Conservation (phyloP, 1,140 invertebrate genomes). For the Tetragonula clypearis region DNA sequence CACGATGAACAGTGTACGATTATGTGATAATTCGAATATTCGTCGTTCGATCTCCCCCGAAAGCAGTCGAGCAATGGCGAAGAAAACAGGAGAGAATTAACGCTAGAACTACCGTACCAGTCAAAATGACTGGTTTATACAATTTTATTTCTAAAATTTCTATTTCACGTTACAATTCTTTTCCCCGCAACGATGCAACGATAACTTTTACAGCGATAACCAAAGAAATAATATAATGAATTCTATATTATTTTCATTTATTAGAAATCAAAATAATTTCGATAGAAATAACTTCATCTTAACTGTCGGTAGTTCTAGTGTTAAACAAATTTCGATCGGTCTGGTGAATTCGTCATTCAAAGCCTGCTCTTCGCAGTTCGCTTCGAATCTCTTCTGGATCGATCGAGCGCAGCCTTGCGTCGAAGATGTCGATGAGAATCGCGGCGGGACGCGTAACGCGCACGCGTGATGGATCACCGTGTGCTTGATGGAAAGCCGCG, state of each 20-base stretch:
- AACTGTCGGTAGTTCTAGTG: too few species aligned
- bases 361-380: background rate
- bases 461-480: slow-evolving; percentile 33
- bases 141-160: too few species aligned
- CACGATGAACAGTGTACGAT: background rate
- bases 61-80: background rate
- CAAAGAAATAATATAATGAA: too few species aligned
- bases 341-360: too few species aligned
- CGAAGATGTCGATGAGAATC: slow-evolving; percentile 11
- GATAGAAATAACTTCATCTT: too few species aligned
- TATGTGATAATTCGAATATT: background rate
- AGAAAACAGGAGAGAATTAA: background rate
- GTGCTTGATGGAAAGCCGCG: slow-evolving; percentile 32
- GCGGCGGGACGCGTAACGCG: background rate
- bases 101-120: too few species aligned
- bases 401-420: background rate
- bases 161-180: too few species aligned
- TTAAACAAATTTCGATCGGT: background rate
- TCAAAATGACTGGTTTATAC: too few species aligned
- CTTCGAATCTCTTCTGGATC: slow-evolving; percentile 11
- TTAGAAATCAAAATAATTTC: too few species aligned
- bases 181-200: too few species aligned
- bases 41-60: background rate
- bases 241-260: too few species aligned
- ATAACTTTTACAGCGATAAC: too few species aligned